Base-by-base conservation (phyloP, 2,888 invertebrate species). In the Phrixothrix hirtus region DNA sequence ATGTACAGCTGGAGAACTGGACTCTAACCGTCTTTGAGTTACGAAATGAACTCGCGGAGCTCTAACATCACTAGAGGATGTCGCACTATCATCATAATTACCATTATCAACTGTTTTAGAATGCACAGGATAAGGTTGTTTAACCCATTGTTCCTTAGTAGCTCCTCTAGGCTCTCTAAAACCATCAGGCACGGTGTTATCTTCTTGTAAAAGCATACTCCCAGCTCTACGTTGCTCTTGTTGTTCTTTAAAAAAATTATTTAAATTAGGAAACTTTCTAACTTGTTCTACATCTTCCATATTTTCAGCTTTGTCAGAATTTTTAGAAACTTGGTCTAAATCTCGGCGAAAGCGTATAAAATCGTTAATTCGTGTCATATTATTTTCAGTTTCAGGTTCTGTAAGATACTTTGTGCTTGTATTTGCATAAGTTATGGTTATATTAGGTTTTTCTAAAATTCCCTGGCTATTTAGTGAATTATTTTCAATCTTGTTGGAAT, bases 31-130 rank as follows among this genome's bases (percentile, higher is more conserved):
- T 32, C 68, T 63, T 66, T 85, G 84, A 0, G 85, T 86, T 9
- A 85, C 82, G 61, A 86, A 86, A 69, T 85, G 83, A 1, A 85
- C 83, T 61, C 84, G 72, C 0, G 85, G 85, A 73, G 84, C 83
- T 60, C 84, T 74, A 2, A 82, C 78, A 64, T 79, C 80, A 12
- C 83, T 83, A 48, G 80, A 80, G 1, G 79, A 79, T 0, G 82
- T 78, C 17, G 80, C 77, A 1, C 82, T 71, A 9, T 77, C 75
- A 31, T 76, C 75, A 14, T 73, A 74, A 45, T 70, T 69, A n/a
- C 78, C 75, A 41, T 78, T 76, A 21, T 45, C 70, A 13, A 61
- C 58, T 12, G 72, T 72, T 30, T 53, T 53, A 11, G 63, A 67
- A 32, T 65, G 69, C 9, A 75, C 74, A 1, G 81, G 80, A 63